Base-by-base conservation (phyloP, 2,888 invertebrate genomes). In the Anarsia innoxiella region DNA sequence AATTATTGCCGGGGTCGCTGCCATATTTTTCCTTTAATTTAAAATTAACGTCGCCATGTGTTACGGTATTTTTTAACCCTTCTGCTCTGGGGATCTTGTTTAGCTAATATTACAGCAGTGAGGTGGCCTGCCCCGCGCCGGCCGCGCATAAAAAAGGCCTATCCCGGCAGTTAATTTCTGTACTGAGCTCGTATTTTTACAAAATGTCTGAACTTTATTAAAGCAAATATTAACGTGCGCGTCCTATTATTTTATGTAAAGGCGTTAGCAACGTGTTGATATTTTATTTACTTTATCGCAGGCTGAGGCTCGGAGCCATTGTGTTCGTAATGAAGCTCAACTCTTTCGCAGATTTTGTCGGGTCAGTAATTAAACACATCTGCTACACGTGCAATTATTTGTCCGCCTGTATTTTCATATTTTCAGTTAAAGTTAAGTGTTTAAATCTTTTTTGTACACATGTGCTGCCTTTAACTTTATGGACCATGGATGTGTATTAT, bases 291-390 rank as follows among this genome's bases (percentile, higher is more conserved):
- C 68, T 78, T 76, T 71, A 74, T 66, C 58, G 66, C 51, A 52
- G 64, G 56, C 56, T 46, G 59, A 63, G 59, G 56, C 59, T 50
- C 53, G 53, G 51, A 56, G 52, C 59, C 60, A 62, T 66, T 71
- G 63, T 64, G 66, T 70, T 64, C 60, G 64, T 74, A 75, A 77
- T 74, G 66, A 70, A 76, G 66, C 73, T 65, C 60, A 57, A 72
- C 72, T 76, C 69, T 74, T 74, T 67, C 59, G 49, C 65, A 67
- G 73, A 73, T 79, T 71, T 68, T 68, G 73, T 67, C 60, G 75
- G 78, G 68, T 74, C 73, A 72, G 76, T 77, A 76, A 80, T 84
- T 79, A 79, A 78, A 72, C 72, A 75, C 83, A 82, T 79, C 76
- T 79, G 82, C 59, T 70, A 67, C 76, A 65, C 65, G 64, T 70